phyloP scores from a whole-genome alignment of 1,140 invertebrate genomes.

The Halyomorpha halys region DNA sequence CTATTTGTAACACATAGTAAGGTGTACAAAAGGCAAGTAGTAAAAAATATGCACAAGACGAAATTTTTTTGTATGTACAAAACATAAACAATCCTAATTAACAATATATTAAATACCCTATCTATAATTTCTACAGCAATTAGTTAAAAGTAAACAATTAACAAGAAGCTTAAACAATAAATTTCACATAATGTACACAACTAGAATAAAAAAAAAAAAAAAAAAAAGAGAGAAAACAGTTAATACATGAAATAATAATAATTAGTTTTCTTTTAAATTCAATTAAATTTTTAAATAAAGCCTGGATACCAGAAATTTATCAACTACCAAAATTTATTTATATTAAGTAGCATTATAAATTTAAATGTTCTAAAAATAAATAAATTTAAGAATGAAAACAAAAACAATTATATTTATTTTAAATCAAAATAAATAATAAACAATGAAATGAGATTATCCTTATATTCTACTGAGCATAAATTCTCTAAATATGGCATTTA shows the following conservation, averaged over 20 bases:
- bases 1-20: slow-evolving; percentile 12
- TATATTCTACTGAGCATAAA: slow-evolving; percentile 2
- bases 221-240: too few relatives aligned
- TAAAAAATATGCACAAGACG: slow-evolving; percentile 14
- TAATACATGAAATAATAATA: too few relatives aligned
- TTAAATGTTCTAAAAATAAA: too few relatives aligned
- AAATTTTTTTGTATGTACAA: slow-evolving; percentile 6
- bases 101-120: slow-evolving; percentile 18
- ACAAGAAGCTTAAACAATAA: slow-evolving; percentile 11
- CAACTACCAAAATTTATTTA: too few relatives aligned
- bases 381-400: too few relatives aligned
- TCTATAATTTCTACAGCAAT: slow-evolving; percentile 11
- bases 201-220: not conserved
- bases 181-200: not conserved
- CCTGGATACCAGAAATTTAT: too few relatives aligned
- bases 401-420: too few relatives aligned
- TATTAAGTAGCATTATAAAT: too few relatives aligned
- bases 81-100: slow-evolving; percentile 11
- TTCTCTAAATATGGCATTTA: not conserved
- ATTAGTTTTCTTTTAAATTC: too few relatives aligned
- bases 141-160: slow-evolving; percentile 14
- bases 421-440: too few relatives aligned
- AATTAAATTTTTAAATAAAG: too few relatives aligned
- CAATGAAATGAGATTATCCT: too few relatives aligned
- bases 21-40: slow-evolving; percentile 13